These are phyloP conservation scores for Liparis tanakae DNA, from an alignment of 2,797 vertebrate genomes.

Conservation along the genomic window DNA sequence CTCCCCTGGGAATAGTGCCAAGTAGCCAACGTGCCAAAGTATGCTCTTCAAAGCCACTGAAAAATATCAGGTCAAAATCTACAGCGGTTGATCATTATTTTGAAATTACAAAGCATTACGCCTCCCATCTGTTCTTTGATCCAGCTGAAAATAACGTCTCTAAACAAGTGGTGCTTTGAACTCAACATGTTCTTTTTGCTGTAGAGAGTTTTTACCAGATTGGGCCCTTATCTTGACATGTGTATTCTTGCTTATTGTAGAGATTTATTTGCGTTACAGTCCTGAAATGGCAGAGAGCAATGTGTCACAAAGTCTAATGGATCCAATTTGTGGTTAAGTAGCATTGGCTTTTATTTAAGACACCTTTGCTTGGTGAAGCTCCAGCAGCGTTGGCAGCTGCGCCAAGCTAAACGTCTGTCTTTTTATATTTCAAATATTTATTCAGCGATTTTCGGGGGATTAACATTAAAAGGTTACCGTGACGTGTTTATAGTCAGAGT, in stretches of 20 bases:
- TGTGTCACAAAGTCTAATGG: conserved; percentile 20
- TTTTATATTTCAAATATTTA: background rate
- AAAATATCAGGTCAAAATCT: conserved; percentile 46
- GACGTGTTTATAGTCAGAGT: background rate
- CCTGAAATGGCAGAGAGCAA: conserved; percentile 25
- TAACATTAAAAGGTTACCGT: conserved; percentile 1
- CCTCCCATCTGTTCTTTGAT: conserved; percentile 48
- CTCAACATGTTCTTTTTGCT: conserved; percentile 30
- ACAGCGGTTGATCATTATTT: conserved; percentile 51
- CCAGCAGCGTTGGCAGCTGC: background rate
- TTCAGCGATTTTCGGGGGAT: background rate
- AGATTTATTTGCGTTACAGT: conserved; percentile 6
- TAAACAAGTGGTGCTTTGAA: conserved; percentile 48
- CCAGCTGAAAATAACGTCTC: conserved; percentile 41
- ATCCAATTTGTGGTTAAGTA: conserved; percentile 11
- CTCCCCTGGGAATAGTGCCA: conserved; percentile 38
- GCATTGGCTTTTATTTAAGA: conserved; percentile 23
- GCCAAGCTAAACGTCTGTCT: background rate
- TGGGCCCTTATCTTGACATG: conserved; percentile 12
- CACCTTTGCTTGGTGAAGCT: conserved; percentile 3
- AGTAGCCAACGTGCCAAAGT: conserved; percentile 34
- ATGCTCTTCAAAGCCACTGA: conserved; percentile 32
- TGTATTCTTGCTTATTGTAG: conserved; percentile 11
- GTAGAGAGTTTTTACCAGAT: conserved; percentile 41
- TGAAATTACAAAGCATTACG: conserved; percentile 58